Conservation (phyloP, 2,797 vertebrate genomes). For the Hyperoplus immaculatus region DNA sequence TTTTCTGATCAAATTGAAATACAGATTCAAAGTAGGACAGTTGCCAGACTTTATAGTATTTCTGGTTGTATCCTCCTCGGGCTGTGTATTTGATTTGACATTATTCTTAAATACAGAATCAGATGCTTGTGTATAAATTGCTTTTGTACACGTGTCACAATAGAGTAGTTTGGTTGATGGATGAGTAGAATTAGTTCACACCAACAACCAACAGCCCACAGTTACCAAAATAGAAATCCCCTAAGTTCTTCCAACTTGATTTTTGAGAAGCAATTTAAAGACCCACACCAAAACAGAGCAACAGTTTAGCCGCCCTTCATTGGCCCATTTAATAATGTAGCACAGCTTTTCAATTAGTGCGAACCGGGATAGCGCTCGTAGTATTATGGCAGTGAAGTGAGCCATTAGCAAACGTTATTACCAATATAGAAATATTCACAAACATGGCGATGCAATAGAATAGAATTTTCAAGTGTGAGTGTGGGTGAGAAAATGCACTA, state of each 20-base stretch:
- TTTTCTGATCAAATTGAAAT: too few species aligned
- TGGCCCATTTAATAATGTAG: slow-evolving; percentile 80
- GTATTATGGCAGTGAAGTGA: slow-evolving; percentile 63
- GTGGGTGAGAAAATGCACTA: slow-evolving; percentile 18
- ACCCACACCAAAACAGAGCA: slow-evolving; percentile 69
- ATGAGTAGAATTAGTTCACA: slow-evolving; percentile 69
- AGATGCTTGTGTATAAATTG: slow-evolving; percentile 55
- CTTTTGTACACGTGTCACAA: slow-evolving; percentile 68
- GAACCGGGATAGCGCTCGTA: slow-evolving; percentile 72
- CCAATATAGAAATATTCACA: slow-evolving; percentile 33
- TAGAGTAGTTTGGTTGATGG: slow-evolving; percentile 82
- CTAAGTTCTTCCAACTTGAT: slow-evolving; percentile 56
- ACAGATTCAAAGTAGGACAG: too few species aligned
- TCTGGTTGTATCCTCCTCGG: too few species aligned
- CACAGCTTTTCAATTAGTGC: slow-evolving; percentile 82
- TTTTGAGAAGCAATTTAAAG: slow-evolving; percentile 67
- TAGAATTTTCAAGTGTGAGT: slow-evolving; percentile 45
- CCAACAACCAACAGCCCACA: slow-evolving; percentile 50
- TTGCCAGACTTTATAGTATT: too few species aligned
- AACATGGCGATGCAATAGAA: slow-evolving; percentile 46
- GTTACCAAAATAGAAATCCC: slow-evolving; percentile 70
- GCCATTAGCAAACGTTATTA: slow-evolving; percentile 69
- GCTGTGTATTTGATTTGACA: too few species aligned
- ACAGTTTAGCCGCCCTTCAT: slow-evolving; percentile 76
- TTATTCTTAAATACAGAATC: slow-evolving; percentile 53